These are phyloP conservation scores for Euura lappo DNA, from an alignment of 1,140 invertebrate genomes.

Conservation along the genomic window DNA sequence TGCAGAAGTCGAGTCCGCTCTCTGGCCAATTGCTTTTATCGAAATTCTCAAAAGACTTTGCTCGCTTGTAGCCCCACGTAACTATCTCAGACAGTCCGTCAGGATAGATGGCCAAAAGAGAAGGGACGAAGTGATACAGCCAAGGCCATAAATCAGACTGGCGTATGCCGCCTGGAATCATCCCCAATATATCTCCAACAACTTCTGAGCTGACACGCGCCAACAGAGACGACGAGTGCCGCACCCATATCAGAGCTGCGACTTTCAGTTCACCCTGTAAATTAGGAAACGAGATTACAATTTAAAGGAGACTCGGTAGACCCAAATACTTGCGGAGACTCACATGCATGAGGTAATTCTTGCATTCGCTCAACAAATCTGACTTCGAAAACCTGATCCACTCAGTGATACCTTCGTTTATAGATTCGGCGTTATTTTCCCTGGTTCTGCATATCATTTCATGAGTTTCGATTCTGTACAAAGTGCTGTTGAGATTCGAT, in stretches of 20 bases:
- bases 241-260: slow-evolving; percentile 50
- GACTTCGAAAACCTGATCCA: slow-evolving; percentile 47
- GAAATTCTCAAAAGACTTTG: slow-evolving; percentile 43
- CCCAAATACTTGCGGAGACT: slow-evolving; percentile 9
- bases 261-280: slow-evolving; percentile 44
- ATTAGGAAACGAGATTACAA: not conserved
- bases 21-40: slow-evolving; percentile 42
- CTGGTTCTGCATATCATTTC: slow-evolving; percentile 37
- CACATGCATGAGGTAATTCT: slow-evolving; percentile 39
- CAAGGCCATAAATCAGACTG: slow-evolving; percentile 38
- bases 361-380: slow-evolving; percentile 45
- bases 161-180: slow-evolving; percentile 34
- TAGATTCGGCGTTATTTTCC: slow-evolving; percentile 4
- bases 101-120: slow-evolving; percentile 40
- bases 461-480: slow-evolving; percentile 49
- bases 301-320: too few species aligned
- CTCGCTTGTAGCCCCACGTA: slow-evolving; percentile 42
- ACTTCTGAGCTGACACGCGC: slow-evolving; percentile 27
- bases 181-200: slow-evolving; percentile 35
- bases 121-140: slow-evolving; percentile 51
- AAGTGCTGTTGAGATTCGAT: slow-evolving; percentile 32
- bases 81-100: slow-evolving; percentile 38
- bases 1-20: slow-evolving; percentile 44
- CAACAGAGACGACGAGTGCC: slow-evolving; percentile 37
- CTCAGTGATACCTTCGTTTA: slow-evolving; percentile 33